Conservation (phyloP, 2,113 vertebrate genomes). For the Loxodonta africana region DNA sequence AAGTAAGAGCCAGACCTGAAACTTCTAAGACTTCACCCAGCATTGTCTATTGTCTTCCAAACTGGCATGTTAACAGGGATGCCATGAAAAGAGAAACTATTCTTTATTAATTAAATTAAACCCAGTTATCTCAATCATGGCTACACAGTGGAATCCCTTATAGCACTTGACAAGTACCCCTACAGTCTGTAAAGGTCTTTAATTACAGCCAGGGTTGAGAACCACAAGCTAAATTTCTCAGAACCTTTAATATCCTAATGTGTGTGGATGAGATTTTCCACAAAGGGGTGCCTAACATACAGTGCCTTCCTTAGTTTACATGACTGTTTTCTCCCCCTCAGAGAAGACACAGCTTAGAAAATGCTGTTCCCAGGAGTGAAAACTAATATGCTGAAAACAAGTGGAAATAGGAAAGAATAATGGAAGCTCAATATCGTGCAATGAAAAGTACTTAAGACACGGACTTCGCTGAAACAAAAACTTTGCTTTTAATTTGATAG, state of each 20-base stretch:
- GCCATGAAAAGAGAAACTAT: not conserved
- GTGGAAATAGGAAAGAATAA: not conserved
- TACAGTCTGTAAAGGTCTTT: not conserved
- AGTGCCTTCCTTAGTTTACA: not conserved
- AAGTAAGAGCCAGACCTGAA: not conserved
- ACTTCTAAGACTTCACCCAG: not conserved
- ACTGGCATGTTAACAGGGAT: not conserved
- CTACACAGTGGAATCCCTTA: not conserved
- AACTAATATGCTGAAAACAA: slow-evolving; percentile 9
- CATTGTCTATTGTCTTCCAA: not conserved
- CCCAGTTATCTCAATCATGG: not conserved
- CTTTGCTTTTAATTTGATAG: slow-evolving; percentile 76
- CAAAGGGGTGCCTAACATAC: not conserved
- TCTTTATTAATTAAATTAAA: not conserved
- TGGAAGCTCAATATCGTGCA: not conserved
- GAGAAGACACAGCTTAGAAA: not conserved
- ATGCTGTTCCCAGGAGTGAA: not conserved
- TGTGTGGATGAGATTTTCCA: not conserved
- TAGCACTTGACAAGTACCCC: not conserved
- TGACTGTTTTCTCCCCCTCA: not conserved
- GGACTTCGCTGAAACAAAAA: slow-evolving; percentile 29
- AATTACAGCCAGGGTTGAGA: not conserved
- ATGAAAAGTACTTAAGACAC: slow-evolving; percentile 40
- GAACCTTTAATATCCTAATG: not conserved
- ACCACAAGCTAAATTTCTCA: not conserved